These are phyloP conservation scores for Cuniculus paca DNA, from an alignment of 2,797 vertebrate genomes.

Conservation along the genomic window DNA sequence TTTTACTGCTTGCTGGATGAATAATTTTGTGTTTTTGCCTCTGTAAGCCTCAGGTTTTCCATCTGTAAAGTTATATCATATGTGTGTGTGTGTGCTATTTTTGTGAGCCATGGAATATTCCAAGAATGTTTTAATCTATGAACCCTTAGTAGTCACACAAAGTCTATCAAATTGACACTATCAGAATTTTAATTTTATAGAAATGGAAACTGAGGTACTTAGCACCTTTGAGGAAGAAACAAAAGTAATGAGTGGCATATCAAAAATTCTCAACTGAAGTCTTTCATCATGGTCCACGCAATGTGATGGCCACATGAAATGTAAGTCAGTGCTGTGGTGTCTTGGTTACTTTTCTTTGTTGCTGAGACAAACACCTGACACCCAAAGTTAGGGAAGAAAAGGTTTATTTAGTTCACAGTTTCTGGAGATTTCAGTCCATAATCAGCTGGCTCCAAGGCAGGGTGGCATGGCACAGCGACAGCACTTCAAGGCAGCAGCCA, in stretches of 20 bases:
- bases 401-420: too few relatives aligned
- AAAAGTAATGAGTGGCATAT: neutral
- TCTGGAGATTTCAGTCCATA: too few relatives aligned
- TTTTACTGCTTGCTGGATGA: neutral
- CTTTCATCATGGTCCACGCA: neutral
- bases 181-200: neutral
- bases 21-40: neutral
- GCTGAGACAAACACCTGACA: too few relatives aligned
- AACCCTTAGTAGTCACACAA: slow-evolving; percentile 14
- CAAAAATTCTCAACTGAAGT: neutral
- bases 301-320: neutral
- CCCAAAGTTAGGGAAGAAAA: too few relatives aligned
- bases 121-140: neutral
- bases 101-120: neutral
- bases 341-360: too few relatives aligned
- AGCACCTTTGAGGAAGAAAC: neutral
- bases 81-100: neutral
- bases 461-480: too few relatives aligned
- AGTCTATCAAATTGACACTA: neutral
- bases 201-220: neutral
- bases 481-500: too few relatives aligned
- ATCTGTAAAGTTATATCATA: neutral
- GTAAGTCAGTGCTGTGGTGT: neutral
- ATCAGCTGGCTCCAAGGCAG: too few relatives aligned
- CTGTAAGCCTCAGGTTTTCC: neutral